Evolutionary conservation across 2,113 vertebrate genomes (phyloP).

Genomic region (Oostethus manadensis): DNA sequence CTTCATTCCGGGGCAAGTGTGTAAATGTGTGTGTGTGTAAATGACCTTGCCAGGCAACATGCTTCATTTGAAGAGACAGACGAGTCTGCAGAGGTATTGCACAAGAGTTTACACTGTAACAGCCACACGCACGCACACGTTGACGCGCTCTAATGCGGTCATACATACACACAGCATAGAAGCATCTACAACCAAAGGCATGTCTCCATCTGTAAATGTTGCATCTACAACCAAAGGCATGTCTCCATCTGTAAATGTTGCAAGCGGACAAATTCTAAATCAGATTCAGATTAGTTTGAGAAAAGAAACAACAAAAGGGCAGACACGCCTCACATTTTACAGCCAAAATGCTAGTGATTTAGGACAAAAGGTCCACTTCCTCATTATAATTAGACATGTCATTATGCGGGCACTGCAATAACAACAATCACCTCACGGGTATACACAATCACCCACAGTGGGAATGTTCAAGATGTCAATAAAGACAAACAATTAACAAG

Average conservation of each 20-base stretch:
- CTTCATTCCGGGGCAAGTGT: conserved; percentile 14
- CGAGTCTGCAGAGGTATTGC: conserved; percentile 55
- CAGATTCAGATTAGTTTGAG: conserved; percentile 1
- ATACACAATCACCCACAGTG: conserved; percentile 24
- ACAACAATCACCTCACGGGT: conserved; percentile 9
- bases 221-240: conserved; percentile 53
- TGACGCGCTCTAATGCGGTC: conserved; percentile 23
- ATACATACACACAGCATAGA: conserved; percentile 25
- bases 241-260: neutral
- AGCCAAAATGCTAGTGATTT: neutral
- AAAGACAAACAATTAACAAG: conserved; percentile 9
- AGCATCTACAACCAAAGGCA: conserved; percentile 52
- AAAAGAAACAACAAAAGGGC: neutral
- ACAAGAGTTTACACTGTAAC: conserved; percentile 58
- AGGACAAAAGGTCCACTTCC: neutral
- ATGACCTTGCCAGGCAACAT: conserved; percentile 20
- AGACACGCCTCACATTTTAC: neutral
- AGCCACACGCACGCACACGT: conserved; percentile 30
- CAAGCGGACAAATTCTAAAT: conserved; percentile 8
- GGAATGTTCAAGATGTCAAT: conserved; percentile 57
- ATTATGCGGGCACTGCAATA: neutral
- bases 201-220: conserved; percentile 23
- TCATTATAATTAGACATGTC: neutral
- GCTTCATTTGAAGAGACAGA: conserved; percentile 11
- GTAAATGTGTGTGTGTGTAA: conserved; percentile 33